Percentiles rank a stretch among this genome's conserved stretches.
These are phyloP conservation scores for Lerema accius DNA, from an alignment of 1,140 invertebrate genomes.

Conservation along the genomic window DNA sequence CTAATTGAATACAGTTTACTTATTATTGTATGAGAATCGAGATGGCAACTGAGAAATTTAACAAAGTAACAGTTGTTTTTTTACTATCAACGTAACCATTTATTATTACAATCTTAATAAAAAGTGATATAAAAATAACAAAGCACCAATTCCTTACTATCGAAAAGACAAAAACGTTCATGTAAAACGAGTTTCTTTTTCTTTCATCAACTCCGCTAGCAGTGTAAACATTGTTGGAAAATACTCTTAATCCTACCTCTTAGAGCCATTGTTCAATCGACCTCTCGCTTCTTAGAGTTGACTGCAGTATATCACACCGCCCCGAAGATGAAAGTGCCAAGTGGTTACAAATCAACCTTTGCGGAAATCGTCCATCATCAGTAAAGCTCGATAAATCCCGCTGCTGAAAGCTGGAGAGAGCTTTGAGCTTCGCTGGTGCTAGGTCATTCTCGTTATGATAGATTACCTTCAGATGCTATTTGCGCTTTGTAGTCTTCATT, in stretches of 20 bases:
- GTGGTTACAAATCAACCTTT: conserved; percentile 20
- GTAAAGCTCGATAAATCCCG: conserved; percentile 23
- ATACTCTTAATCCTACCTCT: not conserved
- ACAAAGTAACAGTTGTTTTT: no score
- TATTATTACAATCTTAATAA: no score
- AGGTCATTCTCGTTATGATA: conserved; percentile 15
- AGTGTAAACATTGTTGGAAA: not conserved
- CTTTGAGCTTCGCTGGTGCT: conserved; percentile 9
- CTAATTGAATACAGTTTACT: no score
- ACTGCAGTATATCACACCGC: conserved; percentile 3
- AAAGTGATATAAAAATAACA: no score
- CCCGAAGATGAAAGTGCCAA: conserved; percentile 9
- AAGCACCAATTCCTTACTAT: no score
- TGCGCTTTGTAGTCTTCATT: no score
- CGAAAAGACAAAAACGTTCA: not conserved
- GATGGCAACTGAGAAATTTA: no score
- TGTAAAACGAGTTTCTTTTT: not conserved
- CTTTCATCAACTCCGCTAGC: not conserved
- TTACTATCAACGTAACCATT: no score
- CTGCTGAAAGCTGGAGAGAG: conserved; percentile 16
- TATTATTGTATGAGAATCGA: no score
- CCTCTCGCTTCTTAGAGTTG: not conserved
- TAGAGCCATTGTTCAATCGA: not conserved
- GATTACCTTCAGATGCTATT: conserved; percentile 1
- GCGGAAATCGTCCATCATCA: conserved; percentile 23